Evolutionary conservation across 2,113 vertebrate genomes (phyloP).

Genomic region (Platysternon megacephalum): DNA sequence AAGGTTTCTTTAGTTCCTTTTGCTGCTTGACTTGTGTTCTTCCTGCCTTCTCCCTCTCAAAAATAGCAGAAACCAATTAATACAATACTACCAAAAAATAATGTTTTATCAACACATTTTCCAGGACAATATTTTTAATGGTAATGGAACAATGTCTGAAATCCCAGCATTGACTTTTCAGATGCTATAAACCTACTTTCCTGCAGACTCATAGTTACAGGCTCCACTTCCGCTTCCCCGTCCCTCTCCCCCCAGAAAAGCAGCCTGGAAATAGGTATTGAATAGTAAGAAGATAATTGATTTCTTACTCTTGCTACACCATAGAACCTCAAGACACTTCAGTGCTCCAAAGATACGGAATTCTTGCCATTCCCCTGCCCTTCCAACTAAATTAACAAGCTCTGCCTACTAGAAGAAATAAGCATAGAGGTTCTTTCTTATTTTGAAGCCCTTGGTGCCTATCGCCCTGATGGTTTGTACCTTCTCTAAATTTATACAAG

Average conservation of each 20-base stretch:
- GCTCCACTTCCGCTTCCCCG: not conserved
- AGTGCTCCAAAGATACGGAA: not conserved
- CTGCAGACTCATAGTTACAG: not conserved
- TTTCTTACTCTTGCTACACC: not conserved
- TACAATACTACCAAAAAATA: not conserved
- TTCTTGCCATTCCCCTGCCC: not conserved
- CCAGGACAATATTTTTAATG: not conserved
- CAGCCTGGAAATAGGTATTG: not conserved
- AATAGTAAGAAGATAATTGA: not conserved
- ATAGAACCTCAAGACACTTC: not conserved
- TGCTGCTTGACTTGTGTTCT: not conserved
- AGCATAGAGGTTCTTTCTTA: not conserved
- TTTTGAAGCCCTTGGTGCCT: not conserved
- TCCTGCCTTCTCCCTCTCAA: not conserved
- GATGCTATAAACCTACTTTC: not conserved
- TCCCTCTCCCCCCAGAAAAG: not conserved
- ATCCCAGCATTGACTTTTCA: not conserved
- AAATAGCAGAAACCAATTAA: not conserved
- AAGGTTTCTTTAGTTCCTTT: not conserved
- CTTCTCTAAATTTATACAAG: not conserved
- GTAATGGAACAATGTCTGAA: not conserved
- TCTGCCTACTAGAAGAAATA: not conserved
- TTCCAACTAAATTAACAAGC: not conserved
- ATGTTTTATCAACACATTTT: not conserved
- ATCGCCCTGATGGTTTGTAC: not conserved